Evolutionary conservation across 2,113 vertebrate genomes (phyloP), one percentile per base, ranked within the genome.

Genomic region (Dicerorhinus sumatrensis): DNA sequence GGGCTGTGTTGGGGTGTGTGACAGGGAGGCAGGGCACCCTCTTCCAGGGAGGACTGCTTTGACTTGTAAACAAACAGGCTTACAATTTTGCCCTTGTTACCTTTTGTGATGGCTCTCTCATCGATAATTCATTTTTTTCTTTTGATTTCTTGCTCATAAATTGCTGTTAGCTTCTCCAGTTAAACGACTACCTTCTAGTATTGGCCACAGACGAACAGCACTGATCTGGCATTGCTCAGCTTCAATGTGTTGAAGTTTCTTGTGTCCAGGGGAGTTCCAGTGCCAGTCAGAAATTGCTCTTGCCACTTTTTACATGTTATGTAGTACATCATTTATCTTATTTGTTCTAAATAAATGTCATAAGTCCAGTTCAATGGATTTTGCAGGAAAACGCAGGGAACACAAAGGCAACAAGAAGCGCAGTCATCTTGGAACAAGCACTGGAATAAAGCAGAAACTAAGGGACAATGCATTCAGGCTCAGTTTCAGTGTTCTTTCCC

Each of bases 391-490:
- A 56, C 5, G 36, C 12, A 46, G 29, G 92, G 56, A 88, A 17
- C 6, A 2, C 69, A 93, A 36, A 81, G 89, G 58, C 58, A n/a
- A 4, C 7, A 7, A 33, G 48, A 87, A 20, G 7, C 36, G 12
- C 25, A n/a, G 63, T 39, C 13, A 16, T 1, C 89, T 60, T 48
- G 56, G 63, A 23, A 5, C 31, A 17, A 3, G 48, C 56, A 4
- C 6, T 0, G 0, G 25, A 63, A 21, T 11, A n/a, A 70, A 73
- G 14, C 16, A 18, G 31, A 8, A 46, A 23, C 48, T 0, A 2
- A 48, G 8, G 5, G 18, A 73, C 10, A 10, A 29, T 6, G 12
- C 1, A 0, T 14, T 25, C 13, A 58, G 63, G 8, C 17, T 56
- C 42, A 10, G 9, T 23, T 12, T 48, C n/a, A 11, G 2, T 17